Evolutionary conservation across 2,888 invertebrate genomes (phyloP).

Genomic region (Willowsia nigromaculata): DNA sequence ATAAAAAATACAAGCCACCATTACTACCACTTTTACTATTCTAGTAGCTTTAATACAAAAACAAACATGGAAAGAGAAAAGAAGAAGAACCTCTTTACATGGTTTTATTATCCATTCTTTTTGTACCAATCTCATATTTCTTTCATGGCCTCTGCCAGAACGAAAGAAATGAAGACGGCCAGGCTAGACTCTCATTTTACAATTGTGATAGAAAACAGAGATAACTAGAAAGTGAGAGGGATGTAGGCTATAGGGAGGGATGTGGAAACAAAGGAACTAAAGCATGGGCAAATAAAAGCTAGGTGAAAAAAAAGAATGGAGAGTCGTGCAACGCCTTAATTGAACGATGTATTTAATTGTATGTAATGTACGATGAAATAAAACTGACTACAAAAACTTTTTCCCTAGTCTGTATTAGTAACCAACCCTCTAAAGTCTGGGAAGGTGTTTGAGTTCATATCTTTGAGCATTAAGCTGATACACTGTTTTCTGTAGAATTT

Average conservation of each 20-base stretch:
- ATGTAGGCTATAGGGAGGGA: not conserved
- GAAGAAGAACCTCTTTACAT: conserved; percentile 47
- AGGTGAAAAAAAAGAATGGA: not conserved
- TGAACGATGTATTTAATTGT: conserved; percentile 63
- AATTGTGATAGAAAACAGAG: conserved; percentile 11
- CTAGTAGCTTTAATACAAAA: not conserved
- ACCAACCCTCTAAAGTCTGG: not conserved
- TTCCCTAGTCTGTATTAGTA: no score
- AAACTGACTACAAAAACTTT: not conserved
- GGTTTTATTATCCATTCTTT: conserved; percentile 42
- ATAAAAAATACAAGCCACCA: not conserved
- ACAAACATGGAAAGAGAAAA: conserved; percentile 17
- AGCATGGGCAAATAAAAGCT: no score
- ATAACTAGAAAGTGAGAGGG: not conserved
- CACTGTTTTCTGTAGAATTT: conserved; percentile 23
- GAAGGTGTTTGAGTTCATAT: no score
- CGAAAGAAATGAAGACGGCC: not conserved
- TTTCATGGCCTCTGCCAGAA: conserved; percentile 22
- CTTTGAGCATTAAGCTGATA: no score
- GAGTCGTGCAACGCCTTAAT: conserved; percentile 58
- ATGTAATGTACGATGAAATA: conserved; percentile 10
- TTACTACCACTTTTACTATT: not conserved
- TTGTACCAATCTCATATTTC: conserved; percentile 63
- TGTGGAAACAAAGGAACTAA: not conserved
- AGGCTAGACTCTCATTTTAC: conserved; percentile 16